phyloP scores from a whole-genome alignment of 2,888 invertebrate species.

The Neria commutata region DNA sequence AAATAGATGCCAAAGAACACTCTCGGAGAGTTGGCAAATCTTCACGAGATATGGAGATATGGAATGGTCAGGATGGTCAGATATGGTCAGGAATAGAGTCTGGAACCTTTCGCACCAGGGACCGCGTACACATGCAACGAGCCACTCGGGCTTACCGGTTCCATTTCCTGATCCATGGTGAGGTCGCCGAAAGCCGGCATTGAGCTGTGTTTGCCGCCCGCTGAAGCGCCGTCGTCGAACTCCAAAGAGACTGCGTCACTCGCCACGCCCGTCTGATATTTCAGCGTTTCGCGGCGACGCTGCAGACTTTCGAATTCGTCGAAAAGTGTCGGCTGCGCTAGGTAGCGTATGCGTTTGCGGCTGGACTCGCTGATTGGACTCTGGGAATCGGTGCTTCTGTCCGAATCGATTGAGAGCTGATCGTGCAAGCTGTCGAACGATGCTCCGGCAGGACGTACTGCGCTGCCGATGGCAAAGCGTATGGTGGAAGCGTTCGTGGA shows the following conservation, averaged over 20 bases:
- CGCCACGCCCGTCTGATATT: slow-evolving; percentile 55
- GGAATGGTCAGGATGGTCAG: no score
- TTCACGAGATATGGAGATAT: no score
- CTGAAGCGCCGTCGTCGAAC: slow-evolving; percentile 38
- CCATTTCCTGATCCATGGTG: slow-evolving; percentile 59
- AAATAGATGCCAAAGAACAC: no score
- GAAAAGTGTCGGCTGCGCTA: slow-evolving; percentile 64
- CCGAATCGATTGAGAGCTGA: slow-evolving; percentile 28
- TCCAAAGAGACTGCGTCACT: slow-evolving; percentile 60
- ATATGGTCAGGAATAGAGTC: no score
- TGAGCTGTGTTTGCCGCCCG: slow-evolving; percentile 63
- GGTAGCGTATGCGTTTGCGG: slow-evolving; percentile 65
- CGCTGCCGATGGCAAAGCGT: slow-evolving; percentile 56
- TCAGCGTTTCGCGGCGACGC: slow-evolving; percentile 45
- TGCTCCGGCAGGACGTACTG: slow-evolving; percentile 48
- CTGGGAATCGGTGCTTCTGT: slow-evolving; percentile 34
- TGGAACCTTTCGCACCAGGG: no score
- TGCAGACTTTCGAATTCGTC: slow-evolving; percentile 64
- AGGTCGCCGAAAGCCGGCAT: slow-evolving; percentile 63
- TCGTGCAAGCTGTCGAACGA: slow-evolving; percentile 29
- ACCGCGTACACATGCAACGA: no score
- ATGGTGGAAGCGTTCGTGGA: slow-evolving; percentile 35
- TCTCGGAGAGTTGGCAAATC: no score
- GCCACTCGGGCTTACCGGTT: slow-evolving; percentile 55
- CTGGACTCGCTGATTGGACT: slow-evolving; percentile 60